These are phyloP conservation scores for Hydriomena furcata DNA, from an alignment of 2,888 invertebrate genomes.

Conservation along the genomic window DNA sequence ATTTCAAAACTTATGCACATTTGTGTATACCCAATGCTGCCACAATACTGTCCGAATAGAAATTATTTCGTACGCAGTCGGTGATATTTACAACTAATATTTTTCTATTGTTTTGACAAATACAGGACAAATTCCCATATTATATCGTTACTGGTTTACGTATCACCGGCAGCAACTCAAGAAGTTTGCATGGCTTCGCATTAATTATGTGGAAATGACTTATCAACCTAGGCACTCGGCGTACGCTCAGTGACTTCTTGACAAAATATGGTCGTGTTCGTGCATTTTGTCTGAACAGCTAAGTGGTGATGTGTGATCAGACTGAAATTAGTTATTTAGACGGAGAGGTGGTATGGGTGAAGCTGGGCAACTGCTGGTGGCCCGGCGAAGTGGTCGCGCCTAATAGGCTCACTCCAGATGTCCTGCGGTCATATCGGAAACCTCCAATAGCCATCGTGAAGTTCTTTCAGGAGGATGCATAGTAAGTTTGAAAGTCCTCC, in stretches of 20 bases:
- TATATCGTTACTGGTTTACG: slow-evolving; percentile 37
- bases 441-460: slow-evolving; percentile 92
- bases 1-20: background rate
- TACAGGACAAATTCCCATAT: slow-evolving; percentile 48
- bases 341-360: slow-evolving; percentile 94
- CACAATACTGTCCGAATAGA: slow-evolving; percentile 53
- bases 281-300: slow-evolving; percentile 70
- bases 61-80: slow-evolving; percentile 80
- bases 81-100: slow-evolving; percentile 80
- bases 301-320: slow-evolving; percentile 87
- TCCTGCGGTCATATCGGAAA: slow-evolving; percentile 86
- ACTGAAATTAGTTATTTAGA: slow-evolving; percentile 86
- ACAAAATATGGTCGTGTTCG: slow-evolving; percentile 82
- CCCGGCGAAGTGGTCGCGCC: slow-evolving; percentile 89
- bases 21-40: slow-evolving; percentile 52
- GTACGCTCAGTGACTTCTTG: slow-evolving; percentile 63
- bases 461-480: slow-evolving; percentile 92
- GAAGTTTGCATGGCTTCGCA: slow-evolving; percentile 38
- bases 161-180: slow-evolving; percentile 41
- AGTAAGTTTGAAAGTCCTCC: slow-evolving; percentile 83
- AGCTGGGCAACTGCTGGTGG: slow-evolving; percentile 93
- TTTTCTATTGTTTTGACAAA: slow-evolving; percentile 79
- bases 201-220: slow-evolving; percentile 53
- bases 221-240: slow-evolving; percentile 66
- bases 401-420: slow-evolving; percentile 86